Conservation (phyloP, 2,888 invertebrate species). For the Oxytorus armatus region DNA sequence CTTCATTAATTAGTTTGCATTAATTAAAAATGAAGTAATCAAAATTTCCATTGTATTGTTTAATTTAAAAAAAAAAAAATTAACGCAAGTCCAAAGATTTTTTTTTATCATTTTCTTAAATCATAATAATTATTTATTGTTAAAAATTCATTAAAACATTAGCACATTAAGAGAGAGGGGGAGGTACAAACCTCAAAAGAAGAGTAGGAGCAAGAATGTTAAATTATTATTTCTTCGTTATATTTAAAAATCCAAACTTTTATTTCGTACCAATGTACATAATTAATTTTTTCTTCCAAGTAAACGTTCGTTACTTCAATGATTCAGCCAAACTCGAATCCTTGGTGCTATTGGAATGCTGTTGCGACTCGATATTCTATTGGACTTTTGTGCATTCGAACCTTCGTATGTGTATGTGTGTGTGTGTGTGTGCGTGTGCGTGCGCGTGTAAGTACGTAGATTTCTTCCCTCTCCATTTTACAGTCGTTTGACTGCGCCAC, state of each 20-base stretch:
- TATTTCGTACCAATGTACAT: too few species aligned
- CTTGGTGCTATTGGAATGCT: slow-evolving; percentile 74
- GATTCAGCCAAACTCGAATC: slow-evolving; percentile 72
- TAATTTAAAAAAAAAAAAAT: too few species aligned
- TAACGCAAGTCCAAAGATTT: too few species aligned
- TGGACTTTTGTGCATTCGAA: slow-evolving; percentile 71
- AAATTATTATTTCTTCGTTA: too few species aligned
- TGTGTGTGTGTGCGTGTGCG: slow-evolving; percentile 15
- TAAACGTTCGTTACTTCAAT: slow-evolving; percentile 59
- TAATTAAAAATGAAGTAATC: too few species aligned
- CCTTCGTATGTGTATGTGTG: slow-evolving; percentile 4
- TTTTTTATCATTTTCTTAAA: neutral
- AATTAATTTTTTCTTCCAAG: neutral
- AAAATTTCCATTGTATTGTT: too few species aligned
- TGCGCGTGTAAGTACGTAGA: neutral
- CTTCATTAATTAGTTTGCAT: too few species aligned
- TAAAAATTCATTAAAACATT: neutral
- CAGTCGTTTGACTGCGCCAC: slow-evolving; percentile 13
- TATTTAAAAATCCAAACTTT: too few species aligned
- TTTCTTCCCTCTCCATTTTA: slow-evolving; percentile 21
- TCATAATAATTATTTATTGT: neutral
- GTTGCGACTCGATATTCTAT: slow-evolving; percentile 80
- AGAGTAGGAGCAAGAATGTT: too few species aligned
- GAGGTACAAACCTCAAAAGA: too few species aligned
- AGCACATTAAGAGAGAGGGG: too few species aligned